These are phyloP conservation scores for Cheilinus undulatus DNA, from an alignment of 2,113 vertebrate genomes.

Conservation along the genomic window DNA sequence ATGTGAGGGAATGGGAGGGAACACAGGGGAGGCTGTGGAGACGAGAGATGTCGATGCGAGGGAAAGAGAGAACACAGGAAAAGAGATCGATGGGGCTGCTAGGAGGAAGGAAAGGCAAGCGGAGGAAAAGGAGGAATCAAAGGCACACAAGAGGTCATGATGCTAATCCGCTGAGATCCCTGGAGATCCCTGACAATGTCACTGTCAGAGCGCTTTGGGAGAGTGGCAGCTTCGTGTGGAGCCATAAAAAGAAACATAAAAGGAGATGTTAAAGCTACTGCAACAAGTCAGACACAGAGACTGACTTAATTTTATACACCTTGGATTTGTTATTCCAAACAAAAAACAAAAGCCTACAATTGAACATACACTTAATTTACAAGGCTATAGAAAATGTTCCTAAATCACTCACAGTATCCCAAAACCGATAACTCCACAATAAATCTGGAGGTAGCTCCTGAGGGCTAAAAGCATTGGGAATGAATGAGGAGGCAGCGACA, in stretches of 20 bases:
- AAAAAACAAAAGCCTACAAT: background rate
- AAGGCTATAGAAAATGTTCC: background rate
- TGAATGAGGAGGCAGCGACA: background rate
- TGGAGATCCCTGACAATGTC: slow-evolving; percentile 45
- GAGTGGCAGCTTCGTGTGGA: slow-evolving; percentile 12
- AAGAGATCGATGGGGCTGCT: slow-evolving; percentile 43
- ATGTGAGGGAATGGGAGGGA: slow-evolving; percentile 14
- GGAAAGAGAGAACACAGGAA: background rate
- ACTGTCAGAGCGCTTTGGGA: slow-evolving; percentile 13
- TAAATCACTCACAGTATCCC: slow-evolving; percentile 9
- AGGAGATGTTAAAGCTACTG: background rate
- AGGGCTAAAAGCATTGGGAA: slow-evolving; percentile 5
- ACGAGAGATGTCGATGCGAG: background rate
- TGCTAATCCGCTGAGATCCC: slow-evolving; percentile 57
- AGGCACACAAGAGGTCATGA: slow-evolving; percentile 56
- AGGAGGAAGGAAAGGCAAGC: slow-evolving; percentile 37
- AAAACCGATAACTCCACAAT: slow-evolving; percentile 12
- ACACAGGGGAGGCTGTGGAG: slow-evolving; percentile 14
- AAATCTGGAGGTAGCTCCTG: slow-evolving; percentile 20
- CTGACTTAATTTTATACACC: slow-evolving; percentile 1
- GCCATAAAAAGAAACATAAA: background rate
- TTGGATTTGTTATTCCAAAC: slow-evolving; percentile 11
- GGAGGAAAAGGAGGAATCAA: slow-evolving; percentile 55
- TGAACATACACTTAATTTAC: slow-evolving; percentile 13
- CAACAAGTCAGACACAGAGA: background rate